phyloP scores from a whole-genome alignment of 1,140 invertebrate species.

The Samia ricini region DNA sequence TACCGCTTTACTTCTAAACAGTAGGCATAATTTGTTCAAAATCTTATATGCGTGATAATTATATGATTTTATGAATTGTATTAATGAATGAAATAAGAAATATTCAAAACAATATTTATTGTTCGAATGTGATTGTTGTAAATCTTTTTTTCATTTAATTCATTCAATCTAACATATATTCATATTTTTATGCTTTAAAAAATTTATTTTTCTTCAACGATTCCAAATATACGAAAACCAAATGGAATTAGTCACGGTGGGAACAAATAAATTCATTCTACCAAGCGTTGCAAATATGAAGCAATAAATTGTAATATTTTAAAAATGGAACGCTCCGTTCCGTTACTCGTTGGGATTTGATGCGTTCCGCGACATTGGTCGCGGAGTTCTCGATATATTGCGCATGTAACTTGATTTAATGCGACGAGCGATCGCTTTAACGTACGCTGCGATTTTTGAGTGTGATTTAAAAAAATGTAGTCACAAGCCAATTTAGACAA shows the following conservation, averaged over 20 bases:
- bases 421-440: slow-evolving; percentile 7
- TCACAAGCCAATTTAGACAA: too few species aligned
- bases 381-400: slow-evolving; percentile 51
- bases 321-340: slow-evolving; percentile 42
- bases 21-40: too few species aligned
- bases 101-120: too few species aligned
- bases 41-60: too few species aligned
- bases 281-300: slow-evolving; percentile 27
- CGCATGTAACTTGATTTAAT: slow-evolving; percentile 60
- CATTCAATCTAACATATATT: too few species aligned
- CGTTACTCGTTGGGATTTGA: slow-evolving; percentile 35
- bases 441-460: neutral
- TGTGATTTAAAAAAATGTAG: neutral
- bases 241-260: slow-evolving; percentile 42
- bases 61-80: too few species aligned
- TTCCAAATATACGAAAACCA: slow-evolving; percentile 1
- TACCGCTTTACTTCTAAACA: too few species aligned
- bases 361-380: slow-evolving; percentile 65
- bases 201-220: neutral
- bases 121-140: too few species aligned
- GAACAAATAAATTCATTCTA: slow-evolving; percentile 32
- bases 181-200: too few species aligned
- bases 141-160: too few species aligned
- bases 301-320: slow-evolving; percentile 52
- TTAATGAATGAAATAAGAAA: too few species aligned